Base-by-base conservation (phyloP, 37 sponge, comb jelly and placozoan species). In the Geodia barretti region DNA sequence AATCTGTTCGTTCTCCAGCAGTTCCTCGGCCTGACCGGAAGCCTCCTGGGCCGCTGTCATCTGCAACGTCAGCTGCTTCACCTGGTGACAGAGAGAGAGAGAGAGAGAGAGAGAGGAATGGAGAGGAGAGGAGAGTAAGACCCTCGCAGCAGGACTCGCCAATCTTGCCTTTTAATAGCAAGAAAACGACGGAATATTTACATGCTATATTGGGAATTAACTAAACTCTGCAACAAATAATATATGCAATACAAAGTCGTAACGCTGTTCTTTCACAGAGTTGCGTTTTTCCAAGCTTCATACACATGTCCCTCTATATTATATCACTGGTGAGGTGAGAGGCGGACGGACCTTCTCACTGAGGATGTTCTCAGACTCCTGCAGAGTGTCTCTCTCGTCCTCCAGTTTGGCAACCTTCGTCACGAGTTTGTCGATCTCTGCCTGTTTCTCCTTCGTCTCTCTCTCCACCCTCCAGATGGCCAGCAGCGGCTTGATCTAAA, bases 381-480 rank as follows among this genome's bases (percentile, higher is more conserved):
- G 85, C 70, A 92, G 58, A 29, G 36, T 28, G 64, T 85, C 74
- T 62, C 80, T 68, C 79, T 94, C 95, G 17, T 64, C 76, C 67
- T 97, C 97, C 30, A 92, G 68, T 34, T 73, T 39, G 29, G 83
- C 88, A 28, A 89, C 73, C 34, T 94, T 93, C 21, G 77, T 41
- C 69, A 84, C 87, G 64, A 97, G 77, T 32, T 78, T 88, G 24
- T 83, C 88, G 19, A 92, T 72, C 85, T 97, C 78, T 8, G 78
- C 39, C 93, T 96, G 76, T 73, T 63, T 81, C 35, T 96, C 91
- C 75, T 93, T 89, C 30, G 86, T 83, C 73, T 92, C 96, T 40
- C 89, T 95, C 73, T 94, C 98, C 11, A 95, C 93, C 64, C 93
- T 80, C 88, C 96, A 91, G 41, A 97, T 84, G 2, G 94, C 91